phyloP scores from a whole-genome alignment of 2,113 vertebrate species.

The Prietella phreatophila region DNA sequence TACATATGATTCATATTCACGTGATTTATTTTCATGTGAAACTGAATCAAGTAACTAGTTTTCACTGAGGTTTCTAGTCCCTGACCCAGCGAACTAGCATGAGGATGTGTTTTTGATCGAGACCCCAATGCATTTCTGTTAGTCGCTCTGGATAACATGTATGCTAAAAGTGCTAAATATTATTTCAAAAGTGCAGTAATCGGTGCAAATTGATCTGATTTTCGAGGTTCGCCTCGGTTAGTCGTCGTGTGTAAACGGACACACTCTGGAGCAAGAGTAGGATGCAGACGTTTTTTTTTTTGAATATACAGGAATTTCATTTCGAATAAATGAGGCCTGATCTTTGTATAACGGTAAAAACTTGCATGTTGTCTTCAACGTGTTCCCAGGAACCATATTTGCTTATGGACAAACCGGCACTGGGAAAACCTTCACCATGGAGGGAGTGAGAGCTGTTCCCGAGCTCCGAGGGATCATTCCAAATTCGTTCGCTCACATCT shows the following conservation, averaged over 20 bases:
- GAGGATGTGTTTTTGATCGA: background rate
- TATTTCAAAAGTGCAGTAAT: background rate
- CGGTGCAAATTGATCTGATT: background rate
- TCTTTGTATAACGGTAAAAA: background rate
- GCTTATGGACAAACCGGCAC: conserved; percentile 99
- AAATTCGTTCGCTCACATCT: conserved; percentile 97
- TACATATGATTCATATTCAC: too few species aligned
- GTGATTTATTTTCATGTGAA: too few species aligned
- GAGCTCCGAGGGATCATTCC: conserved; percentile 97
- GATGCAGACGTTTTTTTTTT: too few species aligned
- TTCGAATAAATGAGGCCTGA: background rate
- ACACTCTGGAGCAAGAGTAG: too few species aligned
- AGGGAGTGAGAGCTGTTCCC: conserved; percentile 94
- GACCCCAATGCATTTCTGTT: rapidly evolving
- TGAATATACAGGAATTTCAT: too few species aligned
- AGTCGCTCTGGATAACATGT: background rate
- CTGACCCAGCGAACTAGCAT: background rate
- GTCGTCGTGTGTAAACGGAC: too few species aligned
- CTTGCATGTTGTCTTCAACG: conserved; percentile 20
- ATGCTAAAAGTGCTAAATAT: background rate
- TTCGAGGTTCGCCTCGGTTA: background rate
- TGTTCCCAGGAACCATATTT: conserved; percentile 90
- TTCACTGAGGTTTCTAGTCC: background rate
- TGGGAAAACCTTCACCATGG: conserved; percentile 99
- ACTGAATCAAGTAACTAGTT: too few species aligned